Base-by-base conservation (phyloP, 2,797 vertebrate genomes). In the Darevskia nairensis region DNA sequence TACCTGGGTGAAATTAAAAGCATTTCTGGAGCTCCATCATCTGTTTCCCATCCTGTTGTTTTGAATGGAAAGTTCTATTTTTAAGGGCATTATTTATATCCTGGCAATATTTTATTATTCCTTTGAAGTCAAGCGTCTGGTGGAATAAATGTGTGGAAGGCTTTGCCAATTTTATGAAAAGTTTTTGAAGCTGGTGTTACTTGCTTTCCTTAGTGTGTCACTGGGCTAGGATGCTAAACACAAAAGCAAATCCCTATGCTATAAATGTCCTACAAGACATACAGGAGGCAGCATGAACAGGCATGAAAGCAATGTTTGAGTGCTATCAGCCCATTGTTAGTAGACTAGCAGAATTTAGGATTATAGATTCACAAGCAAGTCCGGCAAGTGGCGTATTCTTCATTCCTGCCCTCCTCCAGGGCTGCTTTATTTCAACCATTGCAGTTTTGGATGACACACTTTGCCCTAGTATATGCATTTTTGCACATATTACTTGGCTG, bases 21-120 rank as follows among this genome's bases (percentile, higher is more conserved):
- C 59, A n/a, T 46, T 79, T 23, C 21, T 68, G 25, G 68, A 64
- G 71, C 81, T 85, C 86, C 77, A 71, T 82, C 0, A 77, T 84
- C 9, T 84, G 1, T 1, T 69, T 85, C 87, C 86, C 17, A 46
- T 86, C 77, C 78, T 80, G 25, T 83, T 85, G 82, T 87, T 88
- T 88, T 27, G 82, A 29, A 23, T 82, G 86, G 72, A 21, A 21
- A 44, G 64, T 35, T 81, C 66, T 80, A 11, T 85, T 86, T 91
- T 86, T 80, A 92, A 84, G 85, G 41, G 59, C 6, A 17, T 59
- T 76, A 2, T 76, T 91, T 89, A 61, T 85, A 85, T 50, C 86
- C 86, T 66, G 39, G 32, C 25, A 50, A 11, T 61, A 59, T 5
- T 44, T 89, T 89, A 4, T 0, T 29, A 6, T 85, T 25, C 39